Evolutionary conservation across 2,797 vertebrate genomes (phyloP).

Genomic region (Nyctalus aviator): DNA sequence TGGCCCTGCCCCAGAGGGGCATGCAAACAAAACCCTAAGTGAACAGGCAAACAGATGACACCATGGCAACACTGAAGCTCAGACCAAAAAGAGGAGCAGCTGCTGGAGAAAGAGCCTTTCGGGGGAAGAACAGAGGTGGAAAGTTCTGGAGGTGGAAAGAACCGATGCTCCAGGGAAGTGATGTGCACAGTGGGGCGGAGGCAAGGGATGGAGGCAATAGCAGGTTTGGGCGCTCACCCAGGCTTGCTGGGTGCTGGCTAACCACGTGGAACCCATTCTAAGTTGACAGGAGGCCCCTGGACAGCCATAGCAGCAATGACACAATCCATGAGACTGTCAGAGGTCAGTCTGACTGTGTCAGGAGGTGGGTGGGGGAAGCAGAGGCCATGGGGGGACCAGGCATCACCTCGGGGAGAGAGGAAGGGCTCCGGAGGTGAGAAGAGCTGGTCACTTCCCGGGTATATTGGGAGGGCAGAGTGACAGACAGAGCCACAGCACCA

Average conservation of each 20-base stretch:
- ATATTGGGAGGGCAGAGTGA: not conserved
- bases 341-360: not conserved
- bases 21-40: not conserved
- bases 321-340: not conserved
- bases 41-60: not conserved
- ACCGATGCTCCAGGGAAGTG: too few species aligned
- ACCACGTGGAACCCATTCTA: not conserved
- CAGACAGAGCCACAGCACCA: fast-evolving
- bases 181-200: fast-evolving
- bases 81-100: not conserved
- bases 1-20: too few species aligned
- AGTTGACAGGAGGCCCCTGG: not conserved
- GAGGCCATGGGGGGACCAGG: not conserved
- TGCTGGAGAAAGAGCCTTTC: not conserved
- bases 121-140: not conserved
- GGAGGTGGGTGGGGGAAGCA: not conserved
- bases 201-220: not conserved
- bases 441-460: too few species aligned
- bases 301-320: not conserved
- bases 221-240: not conserved
- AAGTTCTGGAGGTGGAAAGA: not conserved
- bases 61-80: not conserved
- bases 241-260: not conserved
- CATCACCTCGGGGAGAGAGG: not conserved
- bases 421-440: too few species aligned